Percentiles rank a stretch among this genome's conserved stretches.
These are phyloP conservation scores for Nephotettix cincticeps DNA, from an alignment of 1,140 invertebrate species.

Conservation along the genomic window DNA sequence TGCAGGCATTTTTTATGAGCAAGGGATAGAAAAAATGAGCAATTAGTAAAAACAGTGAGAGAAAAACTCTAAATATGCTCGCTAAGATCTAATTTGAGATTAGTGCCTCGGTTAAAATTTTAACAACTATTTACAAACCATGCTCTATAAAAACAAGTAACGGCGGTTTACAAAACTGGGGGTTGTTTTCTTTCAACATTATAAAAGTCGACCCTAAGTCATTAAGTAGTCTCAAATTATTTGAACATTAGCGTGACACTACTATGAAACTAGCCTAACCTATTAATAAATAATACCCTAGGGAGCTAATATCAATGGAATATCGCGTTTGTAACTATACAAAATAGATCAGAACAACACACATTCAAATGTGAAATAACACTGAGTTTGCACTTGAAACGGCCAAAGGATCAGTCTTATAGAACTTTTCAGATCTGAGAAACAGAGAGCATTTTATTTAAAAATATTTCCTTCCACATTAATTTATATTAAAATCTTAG, in stretches of 20 bases:
- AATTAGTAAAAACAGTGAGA: background rate
- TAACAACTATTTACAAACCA: constrained; percentile 9
- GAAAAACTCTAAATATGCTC: constrained; percentile 5
- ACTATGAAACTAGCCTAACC: constrained; percentile 2
- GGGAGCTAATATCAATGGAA: background rate
- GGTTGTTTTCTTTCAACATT: background rate
- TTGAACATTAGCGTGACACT: background rate
- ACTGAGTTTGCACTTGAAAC: no score
- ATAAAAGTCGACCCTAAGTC: background rate
- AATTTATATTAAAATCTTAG: no score
- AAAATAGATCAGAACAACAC: no score
- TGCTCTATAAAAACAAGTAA: constrained; percentile 5
- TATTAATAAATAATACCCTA: constrained; percentile 1
- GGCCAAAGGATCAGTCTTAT: no score
- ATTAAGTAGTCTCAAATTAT: background rate
- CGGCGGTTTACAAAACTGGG: background rate
- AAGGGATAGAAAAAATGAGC: constrained; percentile 9
- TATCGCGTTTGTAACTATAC: constrained; percentile 14
- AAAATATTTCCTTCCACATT: no score
- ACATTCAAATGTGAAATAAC: no score
- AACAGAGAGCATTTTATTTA: no score
- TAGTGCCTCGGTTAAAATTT: constrained; percentile 5
- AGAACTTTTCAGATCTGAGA: no score
- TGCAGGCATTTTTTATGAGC: constrained; percentile 11
- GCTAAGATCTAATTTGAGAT: background rate